phyloP scores from a whole-genome alignment of 1,140 invertebrate species.

The Hermatobates lingyangjiaoensis region DNA sequence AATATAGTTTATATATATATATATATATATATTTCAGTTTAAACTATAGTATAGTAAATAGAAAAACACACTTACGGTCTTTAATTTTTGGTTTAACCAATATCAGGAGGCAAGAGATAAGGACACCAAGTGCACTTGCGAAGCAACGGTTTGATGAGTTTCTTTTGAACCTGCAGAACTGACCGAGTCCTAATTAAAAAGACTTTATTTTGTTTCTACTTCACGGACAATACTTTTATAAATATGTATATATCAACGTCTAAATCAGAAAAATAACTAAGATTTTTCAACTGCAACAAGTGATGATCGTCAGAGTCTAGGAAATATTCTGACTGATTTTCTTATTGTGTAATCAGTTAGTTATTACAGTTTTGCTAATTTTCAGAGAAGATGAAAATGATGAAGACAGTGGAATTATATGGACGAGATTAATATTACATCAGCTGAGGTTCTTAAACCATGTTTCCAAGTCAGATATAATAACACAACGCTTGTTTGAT shows the following conservation, averaged over 20 bases:
- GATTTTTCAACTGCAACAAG: not conserved
- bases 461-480: not conserved
- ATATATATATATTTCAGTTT: too few species aligned
- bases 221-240: not conserved
- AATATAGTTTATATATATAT: too few species aligned
- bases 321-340: not conserved
- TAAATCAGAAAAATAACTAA: not conserved
- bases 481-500: conserved; percentile 4
- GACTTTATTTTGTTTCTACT: not conserved
- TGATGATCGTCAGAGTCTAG: not conserved
- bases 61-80: too few species aligned
- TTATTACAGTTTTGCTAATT: not conserved
- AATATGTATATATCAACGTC: not conserved
- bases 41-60: too few species aligned
- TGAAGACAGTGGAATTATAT: conserved; percentile 1
- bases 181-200: too few species aligned
- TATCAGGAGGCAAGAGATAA: too few species aligned
- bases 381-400: not conserved
- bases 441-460: conserved; percentile 8
- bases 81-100: too few species aligned
- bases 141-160: too few species aligned
- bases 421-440: conserved; percentile 5
- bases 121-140: too few species aligned
- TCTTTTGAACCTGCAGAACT: too few species aligned
- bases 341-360: not conserved